Evolutionary conservation across 2,797 vertebrate species (phyloP).

Genomic region (Dipus sagitta): DNA sequence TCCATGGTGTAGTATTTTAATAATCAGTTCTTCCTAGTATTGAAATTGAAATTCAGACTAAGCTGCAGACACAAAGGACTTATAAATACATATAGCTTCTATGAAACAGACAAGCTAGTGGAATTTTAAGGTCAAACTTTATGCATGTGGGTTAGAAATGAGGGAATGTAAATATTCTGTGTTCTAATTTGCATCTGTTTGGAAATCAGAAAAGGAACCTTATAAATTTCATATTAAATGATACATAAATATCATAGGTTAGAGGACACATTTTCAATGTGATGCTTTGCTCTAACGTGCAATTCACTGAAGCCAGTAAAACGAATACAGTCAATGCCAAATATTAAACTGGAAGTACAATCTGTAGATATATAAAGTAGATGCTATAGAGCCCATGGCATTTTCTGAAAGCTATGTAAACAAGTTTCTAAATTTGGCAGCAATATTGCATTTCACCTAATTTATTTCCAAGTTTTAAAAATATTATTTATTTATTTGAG

Average conservation of each 20-base stretch:
- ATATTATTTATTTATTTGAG: too few species aligned
- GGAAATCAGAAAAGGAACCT: slow-evolving; percentile 67
- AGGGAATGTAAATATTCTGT: slow-evolving; percentile 67
- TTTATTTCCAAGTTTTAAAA: slow-evolving; percentile 56
- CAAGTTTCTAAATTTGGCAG: slow-evolving; percentile 63
- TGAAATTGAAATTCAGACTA: slow-evolving; percentile 46
- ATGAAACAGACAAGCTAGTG: slow-evolving; percentile 12
- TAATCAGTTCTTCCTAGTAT: neutral
- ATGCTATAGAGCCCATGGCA: slow-evolving; percentile 14
- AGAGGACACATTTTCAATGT: slow-evolving; percentile 70
- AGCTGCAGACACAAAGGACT: slow-evolving; percentile 8
- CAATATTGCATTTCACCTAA: slow-evolving; percentile 41
- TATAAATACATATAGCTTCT: slow-evolving; percentile 51
- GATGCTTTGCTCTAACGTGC: slow-evolving; percentile 42
- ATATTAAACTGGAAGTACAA: slow-evolving; percentile 62
- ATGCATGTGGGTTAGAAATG: slow-evolving; percentile 58
- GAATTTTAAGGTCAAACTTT: slow-evolving; percentile 72
- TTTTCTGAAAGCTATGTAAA: slow-evolving; percentile 51
- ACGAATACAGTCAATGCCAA: slow-evolving; percentile 54
- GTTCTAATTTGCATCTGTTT: slow-evolving; percentile 76
- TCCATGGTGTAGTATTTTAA: slow-evolving; percentile 5
- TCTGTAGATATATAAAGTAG: slow-evolving; percentile 65
- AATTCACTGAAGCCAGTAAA: slow-evolving; percentile 63
- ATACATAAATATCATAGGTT: slow-evolving; percentile 75
- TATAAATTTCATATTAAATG: slow-evolving; percentile 78